Percentiles rank a stretch among this genome's conserved stretches.
phyloP scores from a whole-genome alignment of 2,888 invertebrate species.

The Agonopterix heracliana region DNA sequence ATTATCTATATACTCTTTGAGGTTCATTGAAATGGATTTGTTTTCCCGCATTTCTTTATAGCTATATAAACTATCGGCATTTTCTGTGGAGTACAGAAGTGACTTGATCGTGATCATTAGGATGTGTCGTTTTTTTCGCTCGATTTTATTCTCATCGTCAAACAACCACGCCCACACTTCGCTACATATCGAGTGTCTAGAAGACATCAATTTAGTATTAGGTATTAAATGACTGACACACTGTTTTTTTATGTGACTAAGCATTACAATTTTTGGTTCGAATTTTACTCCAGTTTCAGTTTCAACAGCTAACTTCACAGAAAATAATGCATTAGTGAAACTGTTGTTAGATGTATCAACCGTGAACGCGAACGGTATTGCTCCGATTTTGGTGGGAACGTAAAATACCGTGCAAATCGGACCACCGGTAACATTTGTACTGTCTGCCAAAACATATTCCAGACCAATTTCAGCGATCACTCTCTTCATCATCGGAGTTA shows the following conservation, averaged over 20 bases:
- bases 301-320: conserved; percentile 23
- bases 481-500: conserved; percentile 33
- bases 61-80: conserved; percentile 9
- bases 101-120: conserved; percentile 18
- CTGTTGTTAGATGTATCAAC: conserved; percentile 21
- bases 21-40: conserved; percentile 4
- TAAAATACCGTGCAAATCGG: conserved; percentile 22
- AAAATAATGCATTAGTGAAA: conserved; percentile 23
- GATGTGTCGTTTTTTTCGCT: conserved; percentile 13
- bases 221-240: conserved; percentile 20
- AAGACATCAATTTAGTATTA: conserved; percentile 12
- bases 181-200: conserved; percentile 17
- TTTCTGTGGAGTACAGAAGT: conserved; percentile 14
- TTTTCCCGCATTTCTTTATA: conserved; percentile 10
- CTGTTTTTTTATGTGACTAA: conserved; percentile 20
- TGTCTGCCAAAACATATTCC: conserved; percentile 26
- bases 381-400: conserved; percentile 27
- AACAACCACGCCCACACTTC: conserved; percentile 21
- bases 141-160: conserved; percentile 13
- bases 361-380: conserved; percentile 29
- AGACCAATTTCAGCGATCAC: conserved; percentile 18
- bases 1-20: conserved; percentile 12
- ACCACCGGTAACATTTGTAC: conserved; percentile 15
- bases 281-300: conserved; percentile 17
- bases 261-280: conserved; percentile 23